Conservation (phyloP, 2,888 invertebrate species). For the Leucania comma region DNA sequence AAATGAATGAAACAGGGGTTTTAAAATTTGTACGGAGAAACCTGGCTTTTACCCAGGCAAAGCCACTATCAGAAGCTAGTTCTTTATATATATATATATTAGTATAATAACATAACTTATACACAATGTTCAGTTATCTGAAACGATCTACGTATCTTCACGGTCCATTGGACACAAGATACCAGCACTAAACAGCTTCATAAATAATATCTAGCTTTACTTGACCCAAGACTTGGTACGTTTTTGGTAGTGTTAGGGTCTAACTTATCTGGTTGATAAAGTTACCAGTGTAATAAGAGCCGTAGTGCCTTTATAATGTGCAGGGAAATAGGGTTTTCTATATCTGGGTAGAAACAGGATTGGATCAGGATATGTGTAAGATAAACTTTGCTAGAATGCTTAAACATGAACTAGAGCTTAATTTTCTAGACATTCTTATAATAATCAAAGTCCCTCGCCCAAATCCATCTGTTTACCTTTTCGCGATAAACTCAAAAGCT, state of each 20-base stretch:
- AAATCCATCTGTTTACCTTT: no score
- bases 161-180: conserved; percentile 32
- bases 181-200: conserved; percentile 18
- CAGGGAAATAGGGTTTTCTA: neutral
- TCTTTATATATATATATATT: conserved; percentile 15
- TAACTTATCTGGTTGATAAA: neutral
- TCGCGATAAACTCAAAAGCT: no score
- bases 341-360: conserved; percentile 7
- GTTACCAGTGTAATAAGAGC: conserved; percentile 1
- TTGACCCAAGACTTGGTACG: neutral
- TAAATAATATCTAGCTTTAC: conserved; percentile 12
- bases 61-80: no score
- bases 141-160: conserved; percentile 33
- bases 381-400: neutral
- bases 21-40: no score
- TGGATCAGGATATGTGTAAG: conserved; percentile 4
- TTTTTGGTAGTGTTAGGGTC: neutral
- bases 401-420: neutral
- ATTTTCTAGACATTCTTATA: neutral
- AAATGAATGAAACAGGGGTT: no score
- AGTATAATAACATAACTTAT: conserved; percentile 40
- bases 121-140: conserved; percentile 37
- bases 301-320: neutral
- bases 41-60: no score
- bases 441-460: no score